Percentiles rank a stretch among this genome's conserved stretches.
These are phyloP conservation scores for Solea senegalensis DNA, from an alignment of 2,113 vertebrate species.

Conservation along the genomic window DNA sequence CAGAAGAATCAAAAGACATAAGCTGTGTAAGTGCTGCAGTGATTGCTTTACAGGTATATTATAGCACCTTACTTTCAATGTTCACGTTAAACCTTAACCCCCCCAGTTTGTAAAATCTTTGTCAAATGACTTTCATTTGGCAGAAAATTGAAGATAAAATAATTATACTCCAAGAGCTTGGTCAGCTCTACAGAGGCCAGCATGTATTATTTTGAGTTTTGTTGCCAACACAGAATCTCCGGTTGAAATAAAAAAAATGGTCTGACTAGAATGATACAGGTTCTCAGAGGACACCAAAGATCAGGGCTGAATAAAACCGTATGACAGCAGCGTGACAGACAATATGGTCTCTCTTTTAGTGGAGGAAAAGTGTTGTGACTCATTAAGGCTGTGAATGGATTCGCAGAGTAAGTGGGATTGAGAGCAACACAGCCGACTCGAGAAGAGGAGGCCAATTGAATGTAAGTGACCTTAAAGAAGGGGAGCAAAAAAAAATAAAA, in stretches of 20 bases:
- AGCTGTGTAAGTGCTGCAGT: not conserved
- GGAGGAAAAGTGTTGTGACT: conserved; percentile 42
- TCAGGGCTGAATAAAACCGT: conserved; percentile 67
- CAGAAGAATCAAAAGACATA: not conserved
- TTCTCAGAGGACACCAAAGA: conserved; percentile 55
- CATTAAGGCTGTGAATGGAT: conserved; percentile 56
- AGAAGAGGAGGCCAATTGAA: conserved; percentile 60
- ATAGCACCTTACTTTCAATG: conserved; percentile 1
- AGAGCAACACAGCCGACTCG: conserved; percentile 49
- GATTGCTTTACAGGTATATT: not conserved
- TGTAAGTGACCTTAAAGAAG: conserved; percentile 47
- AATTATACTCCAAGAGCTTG: no score
- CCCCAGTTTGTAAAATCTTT: not conserved
- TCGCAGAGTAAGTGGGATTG: conserved; percentile 32
- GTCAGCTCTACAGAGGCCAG: no score
- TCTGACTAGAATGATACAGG: conserved; percentile 38
- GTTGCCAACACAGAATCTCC: not conserved
- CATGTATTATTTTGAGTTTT: no score
- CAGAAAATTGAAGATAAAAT: no score
- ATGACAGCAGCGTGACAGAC: conserved; percentile 63
- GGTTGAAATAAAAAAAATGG: conserved; percentile 25
- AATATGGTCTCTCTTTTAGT: conserved; percentile 42
- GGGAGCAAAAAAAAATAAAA: conserved; percentile 21
- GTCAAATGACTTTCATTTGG: no score
- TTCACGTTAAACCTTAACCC: not conserved